A percentile compares a stretch with the other conserved stretches of the same genome.
Conservation (phyloP, 2,797 vertebrate genomes). For the Chrosomus eos region DNA sequence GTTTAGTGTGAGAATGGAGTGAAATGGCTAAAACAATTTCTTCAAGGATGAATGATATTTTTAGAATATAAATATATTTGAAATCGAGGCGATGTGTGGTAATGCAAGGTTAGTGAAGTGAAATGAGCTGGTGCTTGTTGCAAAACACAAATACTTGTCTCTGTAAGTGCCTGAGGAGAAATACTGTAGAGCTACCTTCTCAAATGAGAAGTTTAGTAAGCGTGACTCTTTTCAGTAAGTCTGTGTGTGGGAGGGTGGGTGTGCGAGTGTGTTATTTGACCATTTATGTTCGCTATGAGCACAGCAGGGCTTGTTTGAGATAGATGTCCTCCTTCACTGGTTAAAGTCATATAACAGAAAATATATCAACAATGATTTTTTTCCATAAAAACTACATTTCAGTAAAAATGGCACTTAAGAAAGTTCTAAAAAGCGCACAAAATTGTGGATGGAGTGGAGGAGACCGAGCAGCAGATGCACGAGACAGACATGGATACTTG, state of each 20-base stretch:
- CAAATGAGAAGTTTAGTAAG: slow-evolving; percentile 27
- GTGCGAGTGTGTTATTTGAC: neutral
- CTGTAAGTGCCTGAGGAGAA: slow-evolving; percentile 12
- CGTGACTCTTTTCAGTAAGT: slow-evolving; percentile 20
- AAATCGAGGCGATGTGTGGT: slow-evolving; percentile 3
- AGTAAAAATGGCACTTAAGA: neutral
- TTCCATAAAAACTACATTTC: neutral
- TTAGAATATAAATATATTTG: neutral
- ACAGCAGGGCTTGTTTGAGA: neutral
- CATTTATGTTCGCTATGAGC: slow-evolving; percentile 19
- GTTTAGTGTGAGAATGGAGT: neutral
- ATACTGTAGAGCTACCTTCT: neutral
- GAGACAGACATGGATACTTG: slow-evolving; percentile 42
- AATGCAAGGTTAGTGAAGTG: slow-evolving; percentile 1
- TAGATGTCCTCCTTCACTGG: neutral
- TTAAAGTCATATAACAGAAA: neutral
- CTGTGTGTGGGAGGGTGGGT: slow-evolving; percentile 34
- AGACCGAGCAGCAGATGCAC: slow-evolving; percentile 32
- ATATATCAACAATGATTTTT: neutral
- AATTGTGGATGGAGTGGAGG: slow-evolving; percentile 5
- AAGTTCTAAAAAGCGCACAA: neutral
- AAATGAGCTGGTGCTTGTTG: neutral
- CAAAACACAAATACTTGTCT: neutral
- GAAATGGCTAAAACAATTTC: neutral
- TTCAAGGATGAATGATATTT: neutral